Evolutionary conservation across 2,888 invertebrate genomes (phyloP).

Genomic region (Chrysina gloriosa): DNA sequence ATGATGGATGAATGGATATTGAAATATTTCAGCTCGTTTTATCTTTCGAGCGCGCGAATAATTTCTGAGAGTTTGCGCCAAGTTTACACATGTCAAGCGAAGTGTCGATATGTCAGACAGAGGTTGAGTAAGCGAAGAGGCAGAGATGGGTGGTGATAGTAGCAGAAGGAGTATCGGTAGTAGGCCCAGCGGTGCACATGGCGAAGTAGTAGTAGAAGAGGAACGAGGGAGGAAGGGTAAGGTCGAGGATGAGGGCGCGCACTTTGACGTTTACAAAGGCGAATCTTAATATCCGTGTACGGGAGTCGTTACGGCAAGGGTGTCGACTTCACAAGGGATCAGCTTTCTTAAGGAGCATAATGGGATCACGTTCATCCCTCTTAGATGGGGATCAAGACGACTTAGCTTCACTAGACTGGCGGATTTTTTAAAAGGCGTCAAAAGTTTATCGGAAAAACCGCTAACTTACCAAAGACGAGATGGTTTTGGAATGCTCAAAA

Average conservation of each 20-base stretch:
- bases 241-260: conserved; percentile 55
- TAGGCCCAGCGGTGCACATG: not conserved
- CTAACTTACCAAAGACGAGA: not conserved
- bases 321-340: conserved; percentile 65
- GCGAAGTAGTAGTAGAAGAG: conserved; percentile 2
- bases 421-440: conserved; percentile 33
- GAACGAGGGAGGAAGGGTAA: conserved; percentile 11
- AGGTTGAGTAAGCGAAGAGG: not conserved
- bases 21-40: conserved; percentile 69
- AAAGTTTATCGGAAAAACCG: conserved; percentile 26
- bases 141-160: conserved; percentile 13
- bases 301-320: conserved; percentile 61
- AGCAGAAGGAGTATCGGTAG: not conserved
- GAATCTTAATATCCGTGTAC: conserved; percentile 64
- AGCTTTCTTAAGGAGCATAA: conserved; percentile 66
- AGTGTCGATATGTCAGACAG: conserved; percentile 57
- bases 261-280: conserved; percentile 62
- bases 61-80: conserved; percentile 49
- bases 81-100: conserved; percentile 64
- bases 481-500: not conserved
- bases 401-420: conserved; percentile 54
- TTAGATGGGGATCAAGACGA: conserved; percentile 62
- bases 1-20: conserved; percentile 86
- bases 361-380: conserved; percentile 67
- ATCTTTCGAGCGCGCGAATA: conserved; percentile 53